Conservation (phyloP, 2,113 vertebrate species). For the Embiotoca jacksoni region DNA sequence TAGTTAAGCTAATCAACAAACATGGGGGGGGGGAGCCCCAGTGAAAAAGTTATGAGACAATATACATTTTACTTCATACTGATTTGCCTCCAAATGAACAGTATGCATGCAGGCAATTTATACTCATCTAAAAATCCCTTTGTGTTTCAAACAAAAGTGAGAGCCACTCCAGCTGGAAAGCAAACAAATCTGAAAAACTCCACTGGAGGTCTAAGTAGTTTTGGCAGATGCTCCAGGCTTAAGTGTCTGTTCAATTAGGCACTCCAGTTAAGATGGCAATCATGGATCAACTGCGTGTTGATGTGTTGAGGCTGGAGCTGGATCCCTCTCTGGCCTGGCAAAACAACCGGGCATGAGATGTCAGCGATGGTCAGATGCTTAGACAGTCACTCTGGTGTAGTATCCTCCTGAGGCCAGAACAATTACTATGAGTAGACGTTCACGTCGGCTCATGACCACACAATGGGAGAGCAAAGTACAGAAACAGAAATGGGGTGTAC, state of each 20-base stretch:
- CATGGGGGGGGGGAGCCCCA: neutral
- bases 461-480: constrained; percentile 25
- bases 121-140: constrained; percentile 47
- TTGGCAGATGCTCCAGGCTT: constrained; percentile 77
- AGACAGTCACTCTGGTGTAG: constrained; percentile 22
- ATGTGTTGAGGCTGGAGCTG: constrained; percentile 44
- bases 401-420: constrained; percentile 45
- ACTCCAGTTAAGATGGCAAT: constrained; percentile 71
- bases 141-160: constrained; percentile 62
- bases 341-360: constrained; percentile 42
- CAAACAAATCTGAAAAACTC: constrained; percentile 69
- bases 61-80: constrained; percentile 11
- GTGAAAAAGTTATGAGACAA: neutral
- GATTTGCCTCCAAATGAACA: constrained; percentile 31
- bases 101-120: constrained; percentile 28
- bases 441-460: constrained; percentile 22
- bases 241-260: constrained; percentile 72
- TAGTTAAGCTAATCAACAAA: constrained; percentile 26
- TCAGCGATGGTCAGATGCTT: constrained; percentile 43
- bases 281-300: constrained; percentile 43
- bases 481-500: neutral
- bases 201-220: constrained; percentile 69
- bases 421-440: constrained; percentile 24
- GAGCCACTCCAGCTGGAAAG: constrained; percentile 72
- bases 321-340: constrained; percentile 35